Evolutionary conservation across 2,888 invertebrate species (phyloP), one percentile per base, ranked within the genome.

Genomic region (Heteromyza rotundicornis): DNA sequence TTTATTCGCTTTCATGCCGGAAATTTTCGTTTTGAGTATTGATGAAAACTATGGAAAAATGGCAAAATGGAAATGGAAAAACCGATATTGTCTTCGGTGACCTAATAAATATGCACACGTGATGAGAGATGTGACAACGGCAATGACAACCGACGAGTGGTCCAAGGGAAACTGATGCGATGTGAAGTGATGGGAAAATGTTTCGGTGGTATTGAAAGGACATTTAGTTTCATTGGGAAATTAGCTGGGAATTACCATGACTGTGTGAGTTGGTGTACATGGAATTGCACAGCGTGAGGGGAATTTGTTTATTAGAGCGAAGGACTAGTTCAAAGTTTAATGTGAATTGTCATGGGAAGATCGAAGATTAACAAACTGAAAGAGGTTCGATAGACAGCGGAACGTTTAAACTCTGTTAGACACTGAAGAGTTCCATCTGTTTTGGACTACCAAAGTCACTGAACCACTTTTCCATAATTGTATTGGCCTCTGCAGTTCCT

Each of bases 41-140:
- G 19, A 17, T 19, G 47, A 2, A 17, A 47, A 19, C 20, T 17
- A 47, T 5, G 47, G 20, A 47, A 47, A 47, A 20, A 2, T 19
- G 19, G 7, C 7, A 19, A 5, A 40, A 40, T 40, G n/a, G 14
- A 40, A 27, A 10, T 7, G 10, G 27, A 27, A 27, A 27, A 27
- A 27, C 27, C 27, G 27, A 27, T 27, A n/a, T n/a, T n/a, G 32
- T 32, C 12, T 10, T 40, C 14, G n/a, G 14, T 47, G 20, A 47
- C 47, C 47, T 14, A 47, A 47, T 47, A 47, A 47, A 47, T 20
- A 20, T 47, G 47, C 20, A 20, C 47, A 47, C 47, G 47, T 47
- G 47, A 47, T 20, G 47, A 5, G 20, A 3, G 47, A 17, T 7
- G 3, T 19, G 19, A 47, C 47, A 20, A 47, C 20, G 47, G 7